These are phyloP conservation scores for Chionodraco myersi DNA, from an alignment of 2,113 vertebrate genomes.

Conservation along the genomic window DNA sequence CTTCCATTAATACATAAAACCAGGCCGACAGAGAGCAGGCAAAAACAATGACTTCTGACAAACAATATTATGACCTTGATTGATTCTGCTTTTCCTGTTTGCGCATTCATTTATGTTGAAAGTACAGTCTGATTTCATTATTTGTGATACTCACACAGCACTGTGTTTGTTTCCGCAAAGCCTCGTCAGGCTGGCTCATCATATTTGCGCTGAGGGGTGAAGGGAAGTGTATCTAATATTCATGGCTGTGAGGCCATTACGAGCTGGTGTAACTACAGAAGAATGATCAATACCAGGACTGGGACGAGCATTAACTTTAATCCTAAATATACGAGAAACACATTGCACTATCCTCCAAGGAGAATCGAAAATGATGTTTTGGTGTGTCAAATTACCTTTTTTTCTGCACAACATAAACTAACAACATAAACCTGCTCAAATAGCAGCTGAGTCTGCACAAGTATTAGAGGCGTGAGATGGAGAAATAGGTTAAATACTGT, in stretches of 20 bases:
- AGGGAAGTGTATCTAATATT: conserved; percentile 87
- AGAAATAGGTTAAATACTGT: background rate
- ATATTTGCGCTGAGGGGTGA: conserved; percentile 65
- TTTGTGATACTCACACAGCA: conserved; percentile 26
- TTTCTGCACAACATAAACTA: background rate
- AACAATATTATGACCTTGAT: background rate
- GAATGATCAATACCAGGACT: conserved; percentile 66
- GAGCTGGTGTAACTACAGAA: conserved; percentile 73
- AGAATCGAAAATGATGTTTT: background rate
- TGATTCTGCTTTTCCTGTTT: background rate
- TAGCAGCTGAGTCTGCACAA: background rate
- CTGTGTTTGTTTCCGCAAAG: conserved; percentile 58
- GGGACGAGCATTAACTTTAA: conserved; percentile 43
- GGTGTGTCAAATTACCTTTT: conserved; percentile 9
- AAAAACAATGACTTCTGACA: background rate
- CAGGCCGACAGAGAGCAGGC: background rate
- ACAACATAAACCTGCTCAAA: conserved; percentile 11
- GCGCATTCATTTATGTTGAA: background rate
- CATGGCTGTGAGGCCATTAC: conserved; percentile 83
- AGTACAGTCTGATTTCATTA: conserved; percentile 1
- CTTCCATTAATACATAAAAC: conserved; percentile 12
- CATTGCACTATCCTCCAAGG: background rate
- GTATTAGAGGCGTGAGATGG: background rate
- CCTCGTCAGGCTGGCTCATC: conserved; percentile 72
- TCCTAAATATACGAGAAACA: conserved; percentile 26